phyloP scores from a whole-genome alignment of 2,888 invertebrate genomes.

The Drosophila paranaensis region DNA sequence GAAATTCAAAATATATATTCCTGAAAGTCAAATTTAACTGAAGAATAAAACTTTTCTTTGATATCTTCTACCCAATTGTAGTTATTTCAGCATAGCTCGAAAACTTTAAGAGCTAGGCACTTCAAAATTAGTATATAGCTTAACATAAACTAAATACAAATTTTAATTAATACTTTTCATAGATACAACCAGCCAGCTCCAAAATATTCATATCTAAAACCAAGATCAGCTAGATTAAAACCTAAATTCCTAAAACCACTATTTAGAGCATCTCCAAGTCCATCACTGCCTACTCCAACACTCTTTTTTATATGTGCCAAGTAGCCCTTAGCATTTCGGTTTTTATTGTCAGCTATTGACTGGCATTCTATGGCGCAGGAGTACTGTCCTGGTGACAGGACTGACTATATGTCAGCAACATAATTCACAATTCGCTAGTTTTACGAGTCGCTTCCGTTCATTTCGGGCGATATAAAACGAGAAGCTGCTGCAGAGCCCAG shows the following conservation, averaged over 20 bases:
- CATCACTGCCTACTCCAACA: not conserved
- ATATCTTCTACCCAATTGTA: not conserved
- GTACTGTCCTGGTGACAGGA: constrained; percentile 41
- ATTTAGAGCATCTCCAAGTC: not conserved
- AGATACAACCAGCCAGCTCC: not conserved
- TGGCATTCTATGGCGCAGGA: constrained; percentile 43
- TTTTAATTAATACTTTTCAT: not conserved
- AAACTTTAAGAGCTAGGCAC: not conserved
- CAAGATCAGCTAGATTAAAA: not conserved
- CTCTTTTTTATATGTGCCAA: constrained; percentile 42
- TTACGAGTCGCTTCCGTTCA: constrained; percentile 83
- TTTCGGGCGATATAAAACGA: constrained; percentile 54
- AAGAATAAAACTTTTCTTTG: not conserved
- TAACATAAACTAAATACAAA: not conserved
- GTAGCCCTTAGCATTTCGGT: constrained; percentile 20
- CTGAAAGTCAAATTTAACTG: too few species aligned
- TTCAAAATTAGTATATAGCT: not conserved
- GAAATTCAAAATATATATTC: not conserved
- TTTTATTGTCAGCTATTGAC: constrained; percentile 78
- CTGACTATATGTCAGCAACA: constrained; percentile 76
- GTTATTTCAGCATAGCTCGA: not conserved
- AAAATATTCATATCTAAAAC: not conserved
- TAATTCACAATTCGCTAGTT: constrained; percentile 84
- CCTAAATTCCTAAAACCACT: not conserved
- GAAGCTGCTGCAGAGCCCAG: constrained; percentile 36